A percentile compares a stretch with the other conserved stretches of the same genome.
phyloP scores from a whole-genome alignment of 2,113 vertebrate genomes.

The Chaetura pelagica region DNA sequence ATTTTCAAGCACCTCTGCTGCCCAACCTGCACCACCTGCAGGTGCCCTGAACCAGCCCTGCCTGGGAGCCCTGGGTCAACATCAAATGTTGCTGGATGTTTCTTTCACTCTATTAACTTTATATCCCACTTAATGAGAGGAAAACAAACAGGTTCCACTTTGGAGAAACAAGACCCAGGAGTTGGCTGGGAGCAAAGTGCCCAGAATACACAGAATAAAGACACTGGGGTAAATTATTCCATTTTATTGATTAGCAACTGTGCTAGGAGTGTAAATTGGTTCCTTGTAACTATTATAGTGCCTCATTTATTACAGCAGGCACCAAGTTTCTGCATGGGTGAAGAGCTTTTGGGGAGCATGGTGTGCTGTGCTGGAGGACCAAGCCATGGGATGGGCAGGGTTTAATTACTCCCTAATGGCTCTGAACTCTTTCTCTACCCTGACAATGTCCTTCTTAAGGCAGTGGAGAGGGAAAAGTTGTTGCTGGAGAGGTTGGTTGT shows the following conservation, averaged over 20 bases:
- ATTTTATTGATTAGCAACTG: slow-evolving; percentile 37
- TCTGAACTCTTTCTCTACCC: not conserved
- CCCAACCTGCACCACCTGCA: not conserved
- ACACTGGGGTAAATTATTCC: not conserved
- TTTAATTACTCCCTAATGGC: slow-evolving; percentile 3
- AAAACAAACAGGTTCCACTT: slow-evolving; percentile 45
- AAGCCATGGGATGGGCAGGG: not conserved
- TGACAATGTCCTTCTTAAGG: not conserved
- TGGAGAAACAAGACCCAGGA: slow-evolving; percentile 4
- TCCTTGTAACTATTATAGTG: not conserved
- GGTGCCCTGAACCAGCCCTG: not conserved
- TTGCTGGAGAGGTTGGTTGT: too few relatives aligned
- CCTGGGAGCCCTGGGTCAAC: not conserved
- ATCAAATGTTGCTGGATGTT: not conserved
- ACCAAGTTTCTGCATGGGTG: not conserved
- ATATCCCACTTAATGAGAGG: slow-evolving; percentile 34
- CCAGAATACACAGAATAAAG: slow-evolving; percentile 26
- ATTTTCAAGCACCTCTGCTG: not conserved
- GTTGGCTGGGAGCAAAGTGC: not conserved
- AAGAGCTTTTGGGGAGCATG: not conserved
- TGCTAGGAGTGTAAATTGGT: not conserved
- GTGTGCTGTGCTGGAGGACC: not conserved
- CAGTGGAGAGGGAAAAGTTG: accelerated
- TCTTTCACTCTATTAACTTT: slow-evolving; percentile 58
- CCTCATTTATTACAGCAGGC: not conserved